Conservation (phyloP, 2,797 vertebrate genomes). For the Acrossocheilus fasciatus region DNA sequence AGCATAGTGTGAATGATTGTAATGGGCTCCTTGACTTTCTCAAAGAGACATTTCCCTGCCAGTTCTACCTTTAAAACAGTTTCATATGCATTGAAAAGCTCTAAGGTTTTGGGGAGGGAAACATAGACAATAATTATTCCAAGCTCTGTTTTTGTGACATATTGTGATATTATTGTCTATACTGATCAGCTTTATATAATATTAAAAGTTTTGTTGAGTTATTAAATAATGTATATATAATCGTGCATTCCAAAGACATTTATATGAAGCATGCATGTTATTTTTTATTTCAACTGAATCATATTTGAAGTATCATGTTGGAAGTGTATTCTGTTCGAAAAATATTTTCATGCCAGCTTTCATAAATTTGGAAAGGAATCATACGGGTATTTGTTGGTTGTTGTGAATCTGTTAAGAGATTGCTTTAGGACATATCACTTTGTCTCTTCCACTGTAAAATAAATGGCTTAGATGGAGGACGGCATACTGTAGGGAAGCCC, state of each 20-base stretch:
- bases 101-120: background rate
- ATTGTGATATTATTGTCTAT: background rate
- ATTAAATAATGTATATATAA: too few relatives aligned
- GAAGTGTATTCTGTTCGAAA: background rate
- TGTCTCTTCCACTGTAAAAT: conserved; percentile 29
- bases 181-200: background rate
- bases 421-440: conserved; percentile 22
- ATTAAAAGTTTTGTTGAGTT: background rate
- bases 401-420: conserved; percentile 24
- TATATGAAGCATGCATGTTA: background rate
- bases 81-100: background rate
- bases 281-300: background rate
- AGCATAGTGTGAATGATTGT: conserved; percentile 16
- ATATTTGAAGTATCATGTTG: background rate
- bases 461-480: conserved; percentile 21
- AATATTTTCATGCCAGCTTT: conserved; percentile 12
- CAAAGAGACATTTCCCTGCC: background rate
- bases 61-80: background rate
- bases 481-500: background rate
- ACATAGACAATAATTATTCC: background rate
- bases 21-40: conserved; percentile 12
- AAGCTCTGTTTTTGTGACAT: background rate
- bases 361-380: background rate
- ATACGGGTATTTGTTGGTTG: background rate
- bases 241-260: background rate